A percentile compares a stretch with the other conserved stretches of the same genome.
Conservation (phyloP, 2,888 invertebrate species). For the Macrophya annulata region DNA sequence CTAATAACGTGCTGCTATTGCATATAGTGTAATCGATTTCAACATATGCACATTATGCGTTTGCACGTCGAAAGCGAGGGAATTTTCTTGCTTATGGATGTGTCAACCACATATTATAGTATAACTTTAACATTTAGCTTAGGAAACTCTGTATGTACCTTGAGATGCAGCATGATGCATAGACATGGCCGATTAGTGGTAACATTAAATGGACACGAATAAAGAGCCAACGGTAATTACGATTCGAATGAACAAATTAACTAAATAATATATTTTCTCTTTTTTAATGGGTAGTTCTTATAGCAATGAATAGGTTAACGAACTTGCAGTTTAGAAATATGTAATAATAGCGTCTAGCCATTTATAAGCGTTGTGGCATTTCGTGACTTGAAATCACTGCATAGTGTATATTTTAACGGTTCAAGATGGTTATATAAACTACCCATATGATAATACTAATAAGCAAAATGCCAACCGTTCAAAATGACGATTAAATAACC, state of each 20-base stretch:
- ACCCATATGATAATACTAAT: background rate
- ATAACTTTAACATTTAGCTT: background rate
- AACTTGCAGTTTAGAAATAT: background rate
- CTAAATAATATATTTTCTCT: constrained; percentile 30
- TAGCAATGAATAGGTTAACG: background rate
- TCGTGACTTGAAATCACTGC: constrained; percentile 11
- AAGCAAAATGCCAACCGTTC: background rate
- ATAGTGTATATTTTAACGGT: background rate
- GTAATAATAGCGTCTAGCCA: background rate
- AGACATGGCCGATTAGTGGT: constrained; percentile 26
- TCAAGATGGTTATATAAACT: background rate
- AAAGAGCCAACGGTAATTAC: background rate
- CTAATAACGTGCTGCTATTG: background rate
- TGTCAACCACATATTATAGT: background rate
- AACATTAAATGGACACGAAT: background rate
- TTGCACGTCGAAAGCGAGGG: constrained; percentile 12
- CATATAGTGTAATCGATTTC: constrained; percentile 7
- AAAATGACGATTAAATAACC: background rate
- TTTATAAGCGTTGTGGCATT: background rate
- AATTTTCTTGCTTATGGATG: background rate
- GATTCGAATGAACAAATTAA: constrained; percentile 7
- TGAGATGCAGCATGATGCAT: background rate
- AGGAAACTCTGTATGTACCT: background rate
- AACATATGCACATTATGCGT: constrained; percentile 26
- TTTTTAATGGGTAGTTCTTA: constrained; percentile 17